Base-by-base conservation (phyloP, 2,113 vertebrate species). In the Cinclus cinclus region DNA sequence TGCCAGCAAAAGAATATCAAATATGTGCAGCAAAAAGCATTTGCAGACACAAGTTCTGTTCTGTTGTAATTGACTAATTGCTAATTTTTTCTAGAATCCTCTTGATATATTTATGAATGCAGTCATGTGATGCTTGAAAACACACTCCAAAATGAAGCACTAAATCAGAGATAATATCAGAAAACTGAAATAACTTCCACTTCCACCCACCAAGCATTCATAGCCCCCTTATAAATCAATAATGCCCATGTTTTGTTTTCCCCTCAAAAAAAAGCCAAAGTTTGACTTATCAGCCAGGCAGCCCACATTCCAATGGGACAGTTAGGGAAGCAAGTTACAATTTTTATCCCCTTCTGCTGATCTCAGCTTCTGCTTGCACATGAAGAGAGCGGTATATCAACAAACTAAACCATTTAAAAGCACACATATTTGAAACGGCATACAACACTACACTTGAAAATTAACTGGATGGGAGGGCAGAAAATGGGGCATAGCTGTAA, bases 401-500 rank as follows among this genome's bases (percentile, higher is more conserved):
- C 53, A 15, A 93, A 94, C 37, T 22, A 74, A 77, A 89, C 49
- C 39, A 77, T 67, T 94, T 94, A 85, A 86, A 78, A 81, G 74
- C 73, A 78, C 58, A 64, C n/a, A n/a, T 75, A 89, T 69, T 95
- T 78, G 87, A 96, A 92, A 35, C 33, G 79, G 63, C 2, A 0
- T 71, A 75, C 81, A 96, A 90, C 84, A 79, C 73, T 55, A 62
- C 58, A 53, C 58, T 93, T 81, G 84, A 95, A 92, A 97, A 95
- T 24, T 18, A 94, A 96, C 83, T 88, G 71, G 62, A 91, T 28
- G 50, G 64, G 75, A 91, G 91, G 89, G 89, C 89, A 96, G 89
- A 83, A 77, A 86, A 60, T 37, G 64, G 92, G 92, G 78, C 96
- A 86, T 78, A 87, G 65, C 33, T 42, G 80, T 93, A 97, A 96